phyloP scores from a whole-genome alignment of 2,113 vertebrate species.

The Acrocephalus kingi region DNA sequence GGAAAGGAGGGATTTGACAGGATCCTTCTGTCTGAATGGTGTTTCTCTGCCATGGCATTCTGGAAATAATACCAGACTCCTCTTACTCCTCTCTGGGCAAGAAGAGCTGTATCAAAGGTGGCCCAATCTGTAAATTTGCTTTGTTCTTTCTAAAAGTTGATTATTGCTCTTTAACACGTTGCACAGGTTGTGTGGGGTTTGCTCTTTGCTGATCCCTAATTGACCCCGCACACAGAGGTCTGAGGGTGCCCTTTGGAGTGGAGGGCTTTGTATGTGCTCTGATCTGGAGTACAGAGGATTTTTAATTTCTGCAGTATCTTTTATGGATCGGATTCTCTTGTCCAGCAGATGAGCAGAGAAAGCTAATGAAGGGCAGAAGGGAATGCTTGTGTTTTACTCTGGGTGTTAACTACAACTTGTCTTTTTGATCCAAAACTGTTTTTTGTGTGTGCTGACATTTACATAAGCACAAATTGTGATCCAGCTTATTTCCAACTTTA shows the following conservation, averaged over 20 bases:
- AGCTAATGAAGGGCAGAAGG: neutral
- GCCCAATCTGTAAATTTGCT: rapidly evolving
- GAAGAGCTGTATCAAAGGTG: neutral
- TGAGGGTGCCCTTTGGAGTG: neutral
- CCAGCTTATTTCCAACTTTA: neutral
- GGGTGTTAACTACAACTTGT: neutral
- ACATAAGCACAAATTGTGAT: neutral
- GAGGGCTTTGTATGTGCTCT: neutral
- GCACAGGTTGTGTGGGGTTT: neutral
- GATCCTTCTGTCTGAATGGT: neutral
- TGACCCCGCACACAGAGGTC: neutral
- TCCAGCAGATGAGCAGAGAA: neutral
- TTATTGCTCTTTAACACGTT: neutral
- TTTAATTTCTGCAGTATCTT: neutral
- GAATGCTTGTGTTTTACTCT: neutral
- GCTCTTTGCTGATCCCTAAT: neutral
- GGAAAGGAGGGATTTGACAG: neutral
- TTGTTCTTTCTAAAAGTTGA: neutral
- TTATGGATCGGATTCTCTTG: neutral
- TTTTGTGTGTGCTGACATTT: slow-evolving; percentile 6
- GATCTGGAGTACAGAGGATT: neutral
- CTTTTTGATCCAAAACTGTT: neutral
- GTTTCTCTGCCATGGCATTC: neutral
- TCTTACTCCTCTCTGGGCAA: neutral
- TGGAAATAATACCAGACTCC: neutral